Base-by-base conservation (phyloP, 2,888 invertebrate genomes). In the Pelosia muscerda region DNA sequence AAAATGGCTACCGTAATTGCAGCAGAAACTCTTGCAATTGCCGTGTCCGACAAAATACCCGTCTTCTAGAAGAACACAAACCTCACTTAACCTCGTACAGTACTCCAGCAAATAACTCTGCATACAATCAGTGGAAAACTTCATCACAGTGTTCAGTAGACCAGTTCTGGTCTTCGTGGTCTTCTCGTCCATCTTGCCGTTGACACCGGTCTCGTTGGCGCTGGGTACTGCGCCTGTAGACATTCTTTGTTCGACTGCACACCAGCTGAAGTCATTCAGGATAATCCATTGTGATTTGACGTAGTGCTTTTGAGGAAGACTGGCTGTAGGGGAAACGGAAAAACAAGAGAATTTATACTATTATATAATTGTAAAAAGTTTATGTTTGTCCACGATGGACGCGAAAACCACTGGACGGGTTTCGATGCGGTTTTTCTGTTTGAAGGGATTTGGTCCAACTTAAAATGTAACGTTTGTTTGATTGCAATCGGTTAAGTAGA, bases 41-140 rank as follows among this genome's bases (percentile, higher is more conserved):
- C 10, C 6, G 9, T 31, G 31, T 3, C 31, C 9, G 31, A 31
- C 31, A 6, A 31, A 31, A 31, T 9, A 9, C 9, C 1, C 13
- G 11, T 54, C 11, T 54, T 13, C 23, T 23, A 54, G 3, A 53
- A 9, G 22, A 1, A n/a, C 2, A 66, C 83, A 69, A 10, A 95
- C 94, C 89, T 96, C 96, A 71, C 95, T 96, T 22, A 96, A 78
- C 75, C 86, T 90, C n/a, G 92, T 95, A 70, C 95, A 95, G 5
- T 92, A 94, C 64, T 95, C 93, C 69, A 96, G 83, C 56, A 96
- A 76, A 53, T 94, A 93, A n/a, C 86, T 94, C 77, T 95, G 95
- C 25, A 95, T 76, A 56, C 93, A 92, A 2, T 92, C 93, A 0
- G 93, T 89, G 0, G 94, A 91, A 68, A 95, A 96, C 79, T 94